phyloP scores from a whole-genome alignment of 2,113 vertebrate species.

The Melospiza melodia region DNA sequence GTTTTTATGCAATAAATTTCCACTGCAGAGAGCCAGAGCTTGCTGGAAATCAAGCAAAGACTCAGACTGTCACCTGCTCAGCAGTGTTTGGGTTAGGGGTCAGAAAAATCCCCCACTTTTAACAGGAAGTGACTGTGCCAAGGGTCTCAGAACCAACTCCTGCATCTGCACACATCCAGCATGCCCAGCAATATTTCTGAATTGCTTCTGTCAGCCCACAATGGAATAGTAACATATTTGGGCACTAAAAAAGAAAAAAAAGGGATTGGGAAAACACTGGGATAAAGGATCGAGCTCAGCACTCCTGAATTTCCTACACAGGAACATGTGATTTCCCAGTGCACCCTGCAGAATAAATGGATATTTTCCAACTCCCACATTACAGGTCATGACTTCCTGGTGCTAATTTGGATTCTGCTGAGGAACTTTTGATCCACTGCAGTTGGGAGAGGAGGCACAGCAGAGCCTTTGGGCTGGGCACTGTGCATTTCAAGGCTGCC shows the following conservation, averaged over 20 bases:
- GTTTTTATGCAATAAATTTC: not conserved
- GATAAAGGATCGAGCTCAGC: not conserved
- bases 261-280: not conserved
- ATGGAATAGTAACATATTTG: not conserved
- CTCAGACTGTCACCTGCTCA: not conserved
- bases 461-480: not conserved
- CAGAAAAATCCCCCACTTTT: not conserved
- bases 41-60: not conserved
- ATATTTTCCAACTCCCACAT: not conserved
- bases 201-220: not conserved
- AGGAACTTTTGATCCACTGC: not conserved
- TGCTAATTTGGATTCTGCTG: slow-evolving; percentile 22
- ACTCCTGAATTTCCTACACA: not conserved
- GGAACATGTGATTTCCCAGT: not conserved
- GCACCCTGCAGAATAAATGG: not conserved
- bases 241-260: not conserved
- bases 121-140: not conserved
- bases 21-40: not conserved
- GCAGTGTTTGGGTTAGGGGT: not conserved
- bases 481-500: not conserved
- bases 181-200: not conserved
- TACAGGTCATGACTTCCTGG: not conserved
- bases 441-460: not conserved
- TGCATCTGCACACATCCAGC: not conserved
- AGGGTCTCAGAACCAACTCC: not conserved